Evolutionary conservation across 2,888 invertebrate genomes (phyloP), one percentile per base, ranked within the genome.

Genomic region (Dorcus hopei): DNA sequence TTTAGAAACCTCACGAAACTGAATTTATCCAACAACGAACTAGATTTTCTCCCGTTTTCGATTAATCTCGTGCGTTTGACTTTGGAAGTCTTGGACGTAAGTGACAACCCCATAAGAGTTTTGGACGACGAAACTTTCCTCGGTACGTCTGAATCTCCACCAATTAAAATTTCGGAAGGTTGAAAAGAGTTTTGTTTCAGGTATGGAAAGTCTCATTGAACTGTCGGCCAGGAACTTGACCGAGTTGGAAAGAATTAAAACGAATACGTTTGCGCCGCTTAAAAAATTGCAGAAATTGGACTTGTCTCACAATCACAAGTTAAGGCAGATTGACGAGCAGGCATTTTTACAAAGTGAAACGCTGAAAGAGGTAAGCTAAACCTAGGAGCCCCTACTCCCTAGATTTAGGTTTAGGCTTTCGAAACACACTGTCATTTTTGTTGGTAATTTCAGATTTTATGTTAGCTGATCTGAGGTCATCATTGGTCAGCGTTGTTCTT

Each of bases 141-240:
- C 59, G 85, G 85, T 84, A 76, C 77, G 71, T 68, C 6, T 8
- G 41, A 33, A 33, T 33, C 5, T 3, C 7, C 6, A 1, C 1
- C 3, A 33, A 19, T 2, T 19, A 19, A 19, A 19, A 1, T 16
- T 45, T 45, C n/a, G 5, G 16, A 40, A 49, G 23, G 16, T 7
- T 54, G 11, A 43, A 50, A 11, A 33, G 33, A 54, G 33, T 9
- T 9, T 11, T 45, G 26, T 74, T 74, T 61, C 72, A 84, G 85
- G 83, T 45, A 73, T 88, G 67, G 75, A 77, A 42, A 80, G 80
- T 61, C 74, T 88, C 61, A 76, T 80, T 62, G 80, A 81, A 65
- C 72, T 89, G 45, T 86, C 87, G 70, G 82, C 87, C 5, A 86
- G 84, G 54, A 80, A 83, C 67, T 82, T 88, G 71, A 76, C 79